phyloP scores from a whole-genome alignment of 1,140 invertebrate genomes.

The Notospermus geniculatus region DNA sequence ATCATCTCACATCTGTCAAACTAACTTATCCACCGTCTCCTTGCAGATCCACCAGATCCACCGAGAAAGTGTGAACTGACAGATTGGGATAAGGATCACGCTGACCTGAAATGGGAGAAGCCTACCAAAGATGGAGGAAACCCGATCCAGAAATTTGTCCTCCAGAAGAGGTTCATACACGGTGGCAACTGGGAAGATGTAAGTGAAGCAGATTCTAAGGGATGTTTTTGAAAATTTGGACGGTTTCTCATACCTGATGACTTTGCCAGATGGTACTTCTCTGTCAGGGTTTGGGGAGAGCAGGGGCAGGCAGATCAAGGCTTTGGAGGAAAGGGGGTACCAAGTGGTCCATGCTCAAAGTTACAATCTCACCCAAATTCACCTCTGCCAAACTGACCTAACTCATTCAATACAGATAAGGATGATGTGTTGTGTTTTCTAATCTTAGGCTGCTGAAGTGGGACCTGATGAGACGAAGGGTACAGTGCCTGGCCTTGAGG shows the following conservation, averaged over 20 bases:
- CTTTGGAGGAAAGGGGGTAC: too few relatives aligned
- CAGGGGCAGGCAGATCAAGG: too few relatives aligned
- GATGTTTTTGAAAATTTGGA: too few relatives aligned
- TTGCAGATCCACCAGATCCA: slow-evolving; percentile 89
- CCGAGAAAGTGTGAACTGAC: slow-evolving; percentile 84
- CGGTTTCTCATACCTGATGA: background rate
- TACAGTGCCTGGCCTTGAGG: slow-evolving; percentile 70
- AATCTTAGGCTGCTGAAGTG: slow-evolving; percentile 79
- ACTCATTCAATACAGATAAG: too few relatives aligned
- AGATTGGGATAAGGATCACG: slow-evolving; percentile 63
- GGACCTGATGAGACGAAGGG: slow-evolving; percentile 44
- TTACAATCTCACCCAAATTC: too few relatives aligned
- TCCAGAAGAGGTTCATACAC: slow-evolving; percentile 64
- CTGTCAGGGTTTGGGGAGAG: too few relatives aligned
- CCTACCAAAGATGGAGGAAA: slow-evolving; percentile 71
- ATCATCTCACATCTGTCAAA: too few relatives aligned
- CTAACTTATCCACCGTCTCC: too few relatives aligned
- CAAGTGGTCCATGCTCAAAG: too few relatives aligned
- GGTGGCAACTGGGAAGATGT: slow-evolving; percentile 18
- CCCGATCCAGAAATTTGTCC: slow-evolving; percentile 68
- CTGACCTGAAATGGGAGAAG: slow-evolving; percentile 72
- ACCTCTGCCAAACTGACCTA: too few relatives aligned
- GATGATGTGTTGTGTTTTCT: too few relatives aligned
- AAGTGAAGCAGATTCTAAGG: slow-evolving; percentile 64
- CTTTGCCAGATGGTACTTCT: background rate